A percentile compares a stretch with the other conserved stretches of the same genome.
Conservation (phyloP, 2,797 vertebrate genomes). For the Eospalax fontanierii region DNA sequence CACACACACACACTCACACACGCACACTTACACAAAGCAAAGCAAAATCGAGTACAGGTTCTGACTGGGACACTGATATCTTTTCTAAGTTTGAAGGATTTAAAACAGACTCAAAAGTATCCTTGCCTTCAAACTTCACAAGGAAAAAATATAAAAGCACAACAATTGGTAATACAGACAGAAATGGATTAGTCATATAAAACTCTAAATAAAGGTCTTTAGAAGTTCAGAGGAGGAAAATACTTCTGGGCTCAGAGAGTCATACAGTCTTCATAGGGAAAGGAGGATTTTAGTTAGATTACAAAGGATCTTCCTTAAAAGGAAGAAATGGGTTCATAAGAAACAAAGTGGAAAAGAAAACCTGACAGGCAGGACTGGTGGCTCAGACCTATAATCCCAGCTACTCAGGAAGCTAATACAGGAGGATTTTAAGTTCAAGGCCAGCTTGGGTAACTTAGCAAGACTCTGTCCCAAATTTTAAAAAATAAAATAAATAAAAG, state of each 20-base stretch:
- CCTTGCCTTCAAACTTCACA: neutral
- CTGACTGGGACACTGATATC: neutral
- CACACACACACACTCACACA: too few relatives aligned
- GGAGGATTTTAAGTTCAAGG: neutral
- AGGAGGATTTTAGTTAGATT: neutral
- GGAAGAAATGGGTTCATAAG: neutral
- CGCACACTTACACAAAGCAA: too few relatives aligned
- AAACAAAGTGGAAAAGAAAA: neutral
- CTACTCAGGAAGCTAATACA: neutral
- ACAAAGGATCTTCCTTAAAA: neutral
- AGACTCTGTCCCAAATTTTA: neutral
- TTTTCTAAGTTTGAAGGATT: neutral
- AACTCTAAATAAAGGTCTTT: conserved; percentile 10
- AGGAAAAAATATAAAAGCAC: neutral
- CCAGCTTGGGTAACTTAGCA: neutral
- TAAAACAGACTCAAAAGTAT: neutral
- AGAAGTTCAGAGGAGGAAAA: neutral
- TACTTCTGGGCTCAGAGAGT: neutral
- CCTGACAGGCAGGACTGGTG: too few relatives aligned
- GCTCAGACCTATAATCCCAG: too few relatives aligned
- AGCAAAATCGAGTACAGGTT: neutral
- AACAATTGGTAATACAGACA: conserved; percentile 23
- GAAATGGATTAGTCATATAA: neutral
- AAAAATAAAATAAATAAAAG: neutral
- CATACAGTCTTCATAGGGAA: neutral